A percentile compares a stretch with the other conserved stretches of the same genome.
These are phyloP conservation scores for Etheostoma spectabile DNA, from an alignment of 2,113 vertebrate genomes.

Conservation along the genomic window DNA sequence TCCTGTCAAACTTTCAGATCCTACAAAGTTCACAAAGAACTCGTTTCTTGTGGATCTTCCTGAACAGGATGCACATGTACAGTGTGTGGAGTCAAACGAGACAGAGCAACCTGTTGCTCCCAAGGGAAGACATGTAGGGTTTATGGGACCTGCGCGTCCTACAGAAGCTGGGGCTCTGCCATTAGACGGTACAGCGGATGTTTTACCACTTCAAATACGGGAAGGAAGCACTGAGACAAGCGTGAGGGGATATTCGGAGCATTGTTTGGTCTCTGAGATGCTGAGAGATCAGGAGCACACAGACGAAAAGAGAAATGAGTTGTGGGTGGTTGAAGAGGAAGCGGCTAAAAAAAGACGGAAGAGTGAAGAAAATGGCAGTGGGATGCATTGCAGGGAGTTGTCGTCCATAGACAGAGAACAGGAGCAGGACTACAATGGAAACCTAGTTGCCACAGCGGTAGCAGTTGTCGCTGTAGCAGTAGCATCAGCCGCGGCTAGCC, in stretches of 20 bases:
- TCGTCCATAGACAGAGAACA: not conserved
- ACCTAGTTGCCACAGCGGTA: conserved; percentile 50
- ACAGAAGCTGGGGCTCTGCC: conserved; percentile 1
- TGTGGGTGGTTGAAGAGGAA: conserved; percentile 31
- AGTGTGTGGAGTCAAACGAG: conserved; percentile 3
- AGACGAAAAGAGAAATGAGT: conserved; percentile 26
- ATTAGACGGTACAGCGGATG: conserved; percentile 32
- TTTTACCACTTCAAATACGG: conserved; percentile 24
- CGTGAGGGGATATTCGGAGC: conserved; percentile 3
- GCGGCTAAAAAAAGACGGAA: not conserved
- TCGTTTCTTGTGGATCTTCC: conserved; percentile 27
- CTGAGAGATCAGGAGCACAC: conserved; percentile 12
- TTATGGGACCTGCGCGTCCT: conserved; percentile 6
- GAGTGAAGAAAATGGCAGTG: not conserved
- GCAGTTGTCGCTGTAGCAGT: conserved; percentile 64
- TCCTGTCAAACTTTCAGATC: conserved; percentile 19
- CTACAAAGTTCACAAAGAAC: conserved; percentile 8
- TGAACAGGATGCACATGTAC: conserved; percentile 5
- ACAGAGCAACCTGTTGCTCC: not conserved
- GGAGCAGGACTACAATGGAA: not conserved
- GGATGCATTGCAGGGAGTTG: not conserved
- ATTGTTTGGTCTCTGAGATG: conserved; percentile 48
- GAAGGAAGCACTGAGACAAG: conserved; percentile 52
- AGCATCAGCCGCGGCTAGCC: conserved; percentile 55
- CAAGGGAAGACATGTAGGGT: not conserved